A percentile compares a stretch with the other conserved stretches of the same genome.
Conservation (phyloP, 1,140 invertebrate genomes). For the Calephelis virginiensis region DNA sequence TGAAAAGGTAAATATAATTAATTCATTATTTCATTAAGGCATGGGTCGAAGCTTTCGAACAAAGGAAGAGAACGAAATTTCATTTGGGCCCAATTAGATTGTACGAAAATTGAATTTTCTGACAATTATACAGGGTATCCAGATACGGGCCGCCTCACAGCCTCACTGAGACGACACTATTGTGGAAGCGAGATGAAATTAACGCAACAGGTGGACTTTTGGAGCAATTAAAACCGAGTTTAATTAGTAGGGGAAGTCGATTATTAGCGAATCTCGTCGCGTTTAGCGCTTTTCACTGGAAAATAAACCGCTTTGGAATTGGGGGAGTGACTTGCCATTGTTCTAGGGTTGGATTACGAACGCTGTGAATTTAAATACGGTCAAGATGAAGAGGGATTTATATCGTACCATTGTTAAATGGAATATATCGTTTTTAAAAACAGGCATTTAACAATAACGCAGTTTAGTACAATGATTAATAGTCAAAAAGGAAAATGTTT, state of each 20-base stretch:
- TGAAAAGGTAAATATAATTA: conserved; percentile 43
- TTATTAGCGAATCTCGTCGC: conserved; percentile 68
- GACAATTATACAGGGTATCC: conserved; percentile 70
- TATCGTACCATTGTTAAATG: no score
- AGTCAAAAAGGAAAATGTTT: no score
- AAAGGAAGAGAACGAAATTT: conserved; percentile 66
- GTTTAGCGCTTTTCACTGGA: conserved; percentile 60
- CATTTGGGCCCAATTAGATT: conserved; percentile 66
- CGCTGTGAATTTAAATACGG: conserved; percentile 17
- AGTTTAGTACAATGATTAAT: no score
- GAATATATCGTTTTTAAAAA: no score
- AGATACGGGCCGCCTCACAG: conserved; percentile 65
- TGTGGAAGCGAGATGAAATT: conserved; percentile 25
- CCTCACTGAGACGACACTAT: conserved; percentile 47
- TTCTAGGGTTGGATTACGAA: conserved; percentile 23
- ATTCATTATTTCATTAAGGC: conserved; percentile 59
- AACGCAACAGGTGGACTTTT: conserved; percentile 67
- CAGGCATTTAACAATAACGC: no score
- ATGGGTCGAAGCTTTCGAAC: conserved; percentile 54
- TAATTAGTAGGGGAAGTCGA: conserved; percentile 74
- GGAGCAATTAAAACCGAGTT: conserved; percentile 71
- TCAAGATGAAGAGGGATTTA: background rate
- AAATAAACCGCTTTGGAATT: conserved; percentile 50
- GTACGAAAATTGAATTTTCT: conserved; percentile 69
- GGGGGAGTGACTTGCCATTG: conserved; percentile 36